Evolutionary conservation across 2,113 vertebrate genomes (phyloP).

Genomic region (Panthera uncia): DNA sequence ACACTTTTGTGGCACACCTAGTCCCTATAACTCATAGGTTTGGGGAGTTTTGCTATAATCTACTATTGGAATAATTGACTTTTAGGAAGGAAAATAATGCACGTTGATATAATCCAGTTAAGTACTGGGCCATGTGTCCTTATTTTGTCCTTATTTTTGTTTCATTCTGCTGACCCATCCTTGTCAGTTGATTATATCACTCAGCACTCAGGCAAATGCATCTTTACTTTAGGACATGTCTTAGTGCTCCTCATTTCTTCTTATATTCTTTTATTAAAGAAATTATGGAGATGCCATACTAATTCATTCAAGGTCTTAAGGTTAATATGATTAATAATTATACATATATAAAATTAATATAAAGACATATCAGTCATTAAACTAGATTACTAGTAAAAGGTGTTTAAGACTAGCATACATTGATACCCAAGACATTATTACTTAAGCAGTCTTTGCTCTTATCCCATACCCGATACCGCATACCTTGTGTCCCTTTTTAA

Average conservation of each 20-base stretch:
- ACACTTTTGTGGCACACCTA: background rate
- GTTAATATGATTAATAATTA: background rate
- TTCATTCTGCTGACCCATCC: background rate
- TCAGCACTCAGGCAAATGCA: background rate
- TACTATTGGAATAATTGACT: background rate
- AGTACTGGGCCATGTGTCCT: background rate
- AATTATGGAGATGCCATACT: background rate
- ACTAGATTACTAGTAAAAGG: background rate
- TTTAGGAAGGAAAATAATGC: constrained; percentile 1
- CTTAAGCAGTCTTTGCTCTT: background rate
- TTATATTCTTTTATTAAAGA: background rate
- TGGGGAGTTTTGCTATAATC: background rate
- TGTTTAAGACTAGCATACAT: background rate
- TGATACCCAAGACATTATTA: background rate
- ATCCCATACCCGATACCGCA: background rate
- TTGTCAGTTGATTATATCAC: background rate
- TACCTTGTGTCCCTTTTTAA: background rate
- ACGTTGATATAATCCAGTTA: background rate
- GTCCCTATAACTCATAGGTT: background rate
- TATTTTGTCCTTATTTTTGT: background rate
- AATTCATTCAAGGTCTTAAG: background rate
- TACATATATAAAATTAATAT: background rate
- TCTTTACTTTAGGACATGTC: background rate
- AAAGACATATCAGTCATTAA: background rate
- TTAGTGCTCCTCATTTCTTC: background rate